Conservation (phyloP, 2,888 invertebrate genomes). For the Allophyes oxyacanthae region DNA sequence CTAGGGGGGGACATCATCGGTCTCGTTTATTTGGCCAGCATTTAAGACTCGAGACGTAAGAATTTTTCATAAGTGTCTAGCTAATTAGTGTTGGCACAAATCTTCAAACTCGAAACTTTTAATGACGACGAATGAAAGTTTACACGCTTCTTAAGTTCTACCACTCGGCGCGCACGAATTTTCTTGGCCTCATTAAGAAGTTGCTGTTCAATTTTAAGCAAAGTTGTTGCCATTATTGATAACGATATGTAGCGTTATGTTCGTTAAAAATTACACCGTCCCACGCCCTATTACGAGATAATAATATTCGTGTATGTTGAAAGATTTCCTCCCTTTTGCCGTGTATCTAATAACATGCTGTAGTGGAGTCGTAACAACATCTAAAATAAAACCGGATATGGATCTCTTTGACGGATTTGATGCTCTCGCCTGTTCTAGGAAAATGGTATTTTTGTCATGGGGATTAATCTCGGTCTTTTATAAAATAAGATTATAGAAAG, state of each 20-base stretch:
- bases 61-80: conserved; percentile 77
- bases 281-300: conserved; percentile 43
- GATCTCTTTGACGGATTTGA: conserved; percentile 32
- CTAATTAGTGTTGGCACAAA: conserved; percentile 87
- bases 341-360: conserved; percentile 24
- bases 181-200: conserved; percentile 86
- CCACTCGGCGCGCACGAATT: conserved; percentile 78
- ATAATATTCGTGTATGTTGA: conserved; percentile 27
- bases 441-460: conserved; percentile 18
- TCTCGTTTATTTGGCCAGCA: conserved; percentile 58
- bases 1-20: conserved; percentile 40
- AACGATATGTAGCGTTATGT: conserved; percentile 69
- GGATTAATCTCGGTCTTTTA: conserved; percentile 11
- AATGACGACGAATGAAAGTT: conserved; percentile 87
- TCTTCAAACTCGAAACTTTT: conserved; percentile 85
- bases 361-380: conserved; percentile 29
- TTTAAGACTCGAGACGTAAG: conserved; percentile 59
- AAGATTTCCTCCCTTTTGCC: conserved; percentile 14
- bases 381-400: conserved; percentile 39
- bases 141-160: conserved; percentile 83
- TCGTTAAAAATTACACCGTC: conserved; percentile 53
- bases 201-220: conserved; percentile 76
- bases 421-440: conserved; percentile 2
- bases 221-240: conserved; percentile 80
- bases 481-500: conserved; percentile 3